Conservation (phyloP, 2,797 vertebrate genomes). For the Pempheris klunzingeri region DNA sequence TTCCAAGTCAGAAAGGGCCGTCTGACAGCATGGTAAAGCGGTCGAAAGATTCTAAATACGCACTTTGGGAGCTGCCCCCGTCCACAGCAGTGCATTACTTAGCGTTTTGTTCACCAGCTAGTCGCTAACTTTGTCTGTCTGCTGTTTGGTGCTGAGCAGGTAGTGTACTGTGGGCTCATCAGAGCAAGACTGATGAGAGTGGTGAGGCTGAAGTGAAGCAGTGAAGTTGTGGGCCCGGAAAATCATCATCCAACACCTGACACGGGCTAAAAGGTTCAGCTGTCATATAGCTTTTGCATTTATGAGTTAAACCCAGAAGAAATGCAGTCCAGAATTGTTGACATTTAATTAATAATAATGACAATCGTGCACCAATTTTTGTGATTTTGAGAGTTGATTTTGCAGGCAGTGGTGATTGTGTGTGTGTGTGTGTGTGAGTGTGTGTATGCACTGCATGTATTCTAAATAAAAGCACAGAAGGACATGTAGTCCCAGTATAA, state of each 20-base stretch:
- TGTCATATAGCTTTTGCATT: background rate
- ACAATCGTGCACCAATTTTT: too few relatives aligned
- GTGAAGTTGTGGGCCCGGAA: too few relatives aligned
- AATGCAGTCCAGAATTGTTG: too few relatives aligned
- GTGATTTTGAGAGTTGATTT: too few relatives aligned
- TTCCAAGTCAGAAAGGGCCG: too few relatives aligned
- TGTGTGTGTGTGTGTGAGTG: background rate
- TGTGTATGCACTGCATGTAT: background rate
- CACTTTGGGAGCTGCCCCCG: too few relatives aligned
- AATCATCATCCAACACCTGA: background rate
- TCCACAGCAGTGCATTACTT: too few relatives aligned
- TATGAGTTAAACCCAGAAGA: background rate
- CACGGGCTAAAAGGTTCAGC: background rate
- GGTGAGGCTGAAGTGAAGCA: background rate
- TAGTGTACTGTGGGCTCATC: background rate
- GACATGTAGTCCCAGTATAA: slow-evolving; percentile 43
- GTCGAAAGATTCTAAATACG: too few relatives aligned
- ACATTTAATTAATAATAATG: too few relatives aligned
- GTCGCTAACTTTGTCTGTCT: background rate
- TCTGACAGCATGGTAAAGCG: too few relatives aligned
- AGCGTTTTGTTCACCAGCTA: background rate
- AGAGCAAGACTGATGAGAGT: too few relatives aligned
- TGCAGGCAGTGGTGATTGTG: too few relatives aligned
- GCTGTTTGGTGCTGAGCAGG: background rate
- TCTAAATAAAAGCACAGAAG: slow-evolving; percentile 27